These are phyloP conservation scores for Argya squamiceps DNA, from an alignment of 2,797 vertebrate genomes.

Conservation along the genomic window DNA sequence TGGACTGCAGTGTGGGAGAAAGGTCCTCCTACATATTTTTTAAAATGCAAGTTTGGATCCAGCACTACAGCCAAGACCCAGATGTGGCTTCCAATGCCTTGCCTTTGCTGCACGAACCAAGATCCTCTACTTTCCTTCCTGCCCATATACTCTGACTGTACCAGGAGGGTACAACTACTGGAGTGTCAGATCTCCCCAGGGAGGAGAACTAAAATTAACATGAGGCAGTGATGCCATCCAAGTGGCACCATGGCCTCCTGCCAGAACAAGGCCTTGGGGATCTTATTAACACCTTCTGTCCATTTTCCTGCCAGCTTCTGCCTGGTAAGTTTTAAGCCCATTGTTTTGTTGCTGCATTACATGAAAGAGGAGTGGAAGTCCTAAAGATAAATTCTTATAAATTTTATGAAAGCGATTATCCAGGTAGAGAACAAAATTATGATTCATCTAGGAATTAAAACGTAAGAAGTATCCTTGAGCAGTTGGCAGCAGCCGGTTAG, in stretches of 20 bases:
- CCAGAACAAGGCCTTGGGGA: neutral
- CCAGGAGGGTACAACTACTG: neutral
- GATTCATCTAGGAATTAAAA: neutral
- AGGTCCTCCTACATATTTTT: neutral
- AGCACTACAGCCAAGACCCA: neutral
- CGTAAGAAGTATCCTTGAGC: neutral
- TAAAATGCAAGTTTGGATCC: neutral
- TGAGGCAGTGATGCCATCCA: neutral
- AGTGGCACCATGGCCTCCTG: neutral
- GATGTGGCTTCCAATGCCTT: neutral
- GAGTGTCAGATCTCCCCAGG: neutral
- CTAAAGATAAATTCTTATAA: neutral
- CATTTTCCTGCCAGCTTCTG: neutral
- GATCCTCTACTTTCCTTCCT: neutral
- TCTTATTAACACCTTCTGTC: neutral
- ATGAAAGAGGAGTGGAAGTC: neutral
- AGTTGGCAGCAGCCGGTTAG: neutral
- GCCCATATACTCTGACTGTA: neutral
- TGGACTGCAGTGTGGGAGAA: neutral
- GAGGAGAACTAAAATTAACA: neutral
- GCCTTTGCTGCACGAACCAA: neutral
- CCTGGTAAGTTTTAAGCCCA: neutral
- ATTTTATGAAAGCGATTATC: neutral
- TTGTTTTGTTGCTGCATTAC: neutral
- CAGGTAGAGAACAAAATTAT: neutral